Conservation (phyloP, 1,140 invertebrate species). For the Euura saliciscinereae region DNA sequence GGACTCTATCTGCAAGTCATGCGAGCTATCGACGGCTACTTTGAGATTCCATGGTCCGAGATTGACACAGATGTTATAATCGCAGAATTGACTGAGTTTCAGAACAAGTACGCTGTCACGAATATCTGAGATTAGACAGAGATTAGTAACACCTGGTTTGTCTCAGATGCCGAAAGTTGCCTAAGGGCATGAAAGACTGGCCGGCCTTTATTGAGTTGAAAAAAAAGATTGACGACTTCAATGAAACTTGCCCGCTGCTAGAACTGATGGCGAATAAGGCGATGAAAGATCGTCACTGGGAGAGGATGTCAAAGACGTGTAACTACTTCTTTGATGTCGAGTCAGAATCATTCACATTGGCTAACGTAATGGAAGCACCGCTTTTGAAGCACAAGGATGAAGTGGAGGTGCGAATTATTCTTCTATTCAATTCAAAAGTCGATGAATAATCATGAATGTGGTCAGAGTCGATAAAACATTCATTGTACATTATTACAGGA, state of each 20-base stretch:
- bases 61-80: conserved; percentile 85
- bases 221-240: conserved; percentile 90
- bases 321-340: conserved; percentile 79
- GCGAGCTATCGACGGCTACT: conserved; percentile 84
- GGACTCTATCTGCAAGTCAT: conserved; percentile 80
- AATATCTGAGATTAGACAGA: not conserved
- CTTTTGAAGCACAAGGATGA: conserved; percentile 84
- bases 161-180: conserved; percentile 75
- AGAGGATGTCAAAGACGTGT: conserved; percentile 73
- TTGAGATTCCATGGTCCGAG: conserved; percentile 81
- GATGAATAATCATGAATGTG: conserved; percentile 2
- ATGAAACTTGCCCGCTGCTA: conserved; percentile 83
- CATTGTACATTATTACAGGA: conserved; percentile 61
- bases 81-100: conserved; percentile 80
- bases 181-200: conserved; percentile 86
- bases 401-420: conserved; percentile 70
- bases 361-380: conserved; percentile 84
- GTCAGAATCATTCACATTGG: conserved; percentile 78
- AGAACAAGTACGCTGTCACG: conserved; percentile 67
- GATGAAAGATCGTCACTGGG: conserved; percentile 90
- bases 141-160: conserved; percentile 8
- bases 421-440: not conserved
- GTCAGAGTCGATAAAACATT: not conserved
- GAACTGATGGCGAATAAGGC: conserved; percentile 90
- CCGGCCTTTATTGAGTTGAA: conserved; percentile 86